Evolutionary conservation across 2,797 vertebrate species (phyloP).

Genomic region (Onychomys torridus): DNA sequence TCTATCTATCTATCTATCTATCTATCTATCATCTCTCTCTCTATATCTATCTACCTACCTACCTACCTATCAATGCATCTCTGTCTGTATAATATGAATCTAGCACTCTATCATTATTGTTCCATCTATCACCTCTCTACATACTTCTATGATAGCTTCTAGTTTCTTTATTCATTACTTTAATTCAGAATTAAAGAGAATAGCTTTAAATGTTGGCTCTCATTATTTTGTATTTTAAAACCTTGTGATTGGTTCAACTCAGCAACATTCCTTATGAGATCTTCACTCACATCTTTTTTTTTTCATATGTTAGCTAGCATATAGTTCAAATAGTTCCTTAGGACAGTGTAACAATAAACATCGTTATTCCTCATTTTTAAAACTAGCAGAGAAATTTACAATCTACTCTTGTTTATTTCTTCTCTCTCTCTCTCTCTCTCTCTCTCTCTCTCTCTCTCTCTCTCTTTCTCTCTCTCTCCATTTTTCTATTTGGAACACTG

Average conservation of each 20-base stretch:
- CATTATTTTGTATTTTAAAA: slow-evolving; percentile 16
- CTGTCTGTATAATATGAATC: neutral
- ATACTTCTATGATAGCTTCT: neutral
- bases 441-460: too few species aligned
- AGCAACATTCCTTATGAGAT: neutral
- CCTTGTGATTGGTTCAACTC: neutral
- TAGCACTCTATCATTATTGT: too few species aligned
- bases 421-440: too few species aligned
- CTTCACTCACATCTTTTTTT: neutral
- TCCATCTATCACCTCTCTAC: neutral
- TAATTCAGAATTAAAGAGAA: slow-evolving; percentile 11
- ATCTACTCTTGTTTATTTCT: neutral
- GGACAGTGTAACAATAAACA: neutral
- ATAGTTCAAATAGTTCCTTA: neutral
- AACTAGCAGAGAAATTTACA: neutral
- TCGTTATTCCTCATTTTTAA: neutral
- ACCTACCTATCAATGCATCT: neutral
- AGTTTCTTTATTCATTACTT: neutral
- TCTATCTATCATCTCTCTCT: too few species aligned
- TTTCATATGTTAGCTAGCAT: neutral
- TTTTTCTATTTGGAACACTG: neutral
- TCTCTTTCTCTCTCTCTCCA: neutral
- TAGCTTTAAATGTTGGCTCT: neutral
- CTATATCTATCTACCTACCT: too few species aligned
- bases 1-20: neutral